These are phyloP conservation scores for Oreochromis tanganicae DNA, from an alignment of 2,113 vertebrate genomes.

Conservation along the genomic window DNA sequence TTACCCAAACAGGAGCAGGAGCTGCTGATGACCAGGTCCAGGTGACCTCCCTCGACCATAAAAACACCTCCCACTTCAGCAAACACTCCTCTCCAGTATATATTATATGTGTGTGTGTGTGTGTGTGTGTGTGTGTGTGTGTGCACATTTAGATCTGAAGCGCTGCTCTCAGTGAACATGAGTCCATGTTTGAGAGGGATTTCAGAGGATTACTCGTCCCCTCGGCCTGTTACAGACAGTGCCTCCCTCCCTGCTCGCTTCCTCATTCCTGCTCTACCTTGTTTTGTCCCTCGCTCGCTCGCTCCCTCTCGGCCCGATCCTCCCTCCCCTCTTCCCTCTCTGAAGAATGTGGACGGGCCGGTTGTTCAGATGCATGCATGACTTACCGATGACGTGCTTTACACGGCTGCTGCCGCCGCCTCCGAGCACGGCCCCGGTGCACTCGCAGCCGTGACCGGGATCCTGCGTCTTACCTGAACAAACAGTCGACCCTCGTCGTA, in stretches of 20 bases:
- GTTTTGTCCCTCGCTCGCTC: background rate
- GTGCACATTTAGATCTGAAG: background rate
- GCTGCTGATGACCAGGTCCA: background rate
- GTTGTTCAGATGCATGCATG: conserved; percentile 53
- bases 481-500: fast-evolving
- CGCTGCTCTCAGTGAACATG: background rate
- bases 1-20: background rate
- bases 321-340: conserved; percentile 1
- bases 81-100: background rate
- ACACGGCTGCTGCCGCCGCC: background rate
- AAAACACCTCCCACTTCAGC: background rate
- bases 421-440: background rate
- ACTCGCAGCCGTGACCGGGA: background rate
- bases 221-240: conserved; percentile 11
- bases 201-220: conserved; percentile 29
- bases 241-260: conserved; percentile 5
- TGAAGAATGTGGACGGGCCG: conserved; percentile 69
- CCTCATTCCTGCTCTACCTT: conserved; percentile 27
- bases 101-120: background rate
- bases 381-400: conserved; percentile 39
- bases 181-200: conserved; percentile 13
- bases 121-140: background rate
- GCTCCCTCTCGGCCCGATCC: background rate
- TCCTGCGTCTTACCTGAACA: background rate
- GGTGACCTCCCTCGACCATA: background rate